phyloP scores from a whole-genome alignment of 2,113 vertebrate genomes.

The Pao palembangensis region DNA sequence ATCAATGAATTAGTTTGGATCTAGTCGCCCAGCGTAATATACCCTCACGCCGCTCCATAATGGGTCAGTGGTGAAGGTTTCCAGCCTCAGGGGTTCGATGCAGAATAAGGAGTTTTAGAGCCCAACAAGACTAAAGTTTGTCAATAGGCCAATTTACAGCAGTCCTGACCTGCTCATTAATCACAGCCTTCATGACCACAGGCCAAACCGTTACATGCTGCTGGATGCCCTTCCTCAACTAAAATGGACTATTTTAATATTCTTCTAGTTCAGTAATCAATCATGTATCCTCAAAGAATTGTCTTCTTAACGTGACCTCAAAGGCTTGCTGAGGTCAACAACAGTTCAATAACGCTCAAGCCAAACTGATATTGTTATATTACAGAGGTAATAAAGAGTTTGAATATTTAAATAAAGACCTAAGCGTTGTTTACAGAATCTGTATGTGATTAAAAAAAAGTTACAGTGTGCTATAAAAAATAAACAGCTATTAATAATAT shows the following conservation, averaged over 20 bases:
- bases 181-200: conserved; percentile 51
- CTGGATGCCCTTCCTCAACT: conserved; percentile 12
- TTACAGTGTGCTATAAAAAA: no score
- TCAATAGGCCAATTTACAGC: conserved; percentile 38
- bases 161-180: conserved; percentile 55
- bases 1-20: no score
- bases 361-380: no score
- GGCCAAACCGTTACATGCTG: conserved; percentile 22
- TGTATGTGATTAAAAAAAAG: no score
- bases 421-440: background rate
- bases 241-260: conserved; percentile 38
- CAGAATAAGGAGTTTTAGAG: conserved; percentile 23
- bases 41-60: conserved; percentile 23
- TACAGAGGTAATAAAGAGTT: no score
- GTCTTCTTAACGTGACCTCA: conserved; percentile 17
- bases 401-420: background rate
- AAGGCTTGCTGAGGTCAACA: background rate
- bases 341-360: background rate
- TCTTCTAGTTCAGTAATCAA: conserved; percentile 30
- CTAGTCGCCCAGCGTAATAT: no score
- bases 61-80: conserved; percentile 61
- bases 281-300: conserved; percentile 24
- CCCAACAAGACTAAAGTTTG: conserved; percentile 17
- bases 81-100: conserved; percentile 45
- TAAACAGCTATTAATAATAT: no score